Evolutionary conservation across 35 echinoderm and acorn worm species (phyloP).

Genomic region (Apostichopus japonicus): DNA sequence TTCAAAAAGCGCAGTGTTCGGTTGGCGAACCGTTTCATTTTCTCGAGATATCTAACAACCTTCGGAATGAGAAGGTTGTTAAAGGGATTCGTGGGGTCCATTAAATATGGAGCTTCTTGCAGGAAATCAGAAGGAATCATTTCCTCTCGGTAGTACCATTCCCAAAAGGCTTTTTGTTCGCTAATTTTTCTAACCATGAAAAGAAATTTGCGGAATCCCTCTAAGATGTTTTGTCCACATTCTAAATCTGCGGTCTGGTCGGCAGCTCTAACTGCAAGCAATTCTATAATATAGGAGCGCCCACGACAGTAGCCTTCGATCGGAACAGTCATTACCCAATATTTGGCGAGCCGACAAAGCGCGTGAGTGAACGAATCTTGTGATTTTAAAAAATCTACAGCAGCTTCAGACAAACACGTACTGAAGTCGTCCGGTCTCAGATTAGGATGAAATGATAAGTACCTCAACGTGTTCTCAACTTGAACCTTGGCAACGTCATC

Average conservation of each 20-base stretch:
- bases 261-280: neutral
- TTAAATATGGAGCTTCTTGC: neutral
- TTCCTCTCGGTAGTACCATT: neutral
- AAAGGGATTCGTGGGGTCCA: slow-evolving; percentile 30
- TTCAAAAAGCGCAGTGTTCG: neutral
- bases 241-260: neutral
- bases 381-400: slow-evolving; percentile 11
- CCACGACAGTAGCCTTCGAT: neutral
- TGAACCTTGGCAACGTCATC: neutral
- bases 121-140: neutral
- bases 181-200: neutral
- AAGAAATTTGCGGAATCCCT: neutral
- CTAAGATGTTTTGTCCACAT: neutral
- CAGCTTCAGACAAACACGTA: slow-evolving; percentile 37
- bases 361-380: slow-evolving; percentile 33
- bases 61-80: neutral
- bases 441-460: neutral
- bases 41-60: neutral
- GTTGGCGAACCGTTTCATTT: neutral
- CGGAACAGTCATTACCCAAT: slow-evolving; percentile 1
- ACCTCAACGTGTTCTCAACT: neutral
- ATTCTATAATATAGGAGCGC: slow-evolving; percentile 13
- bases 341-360: slow-evolving; percentile 28
- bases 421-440: neutral
- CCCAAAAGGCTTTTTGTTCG: neutral